A percentile compares a stretch with the other conserved stretches of the same genome.
phyloP scores from a whole-genome alignment of 2,797 vertebrate genomes.

The Parauchenoglanis ngamensis region DNA sequence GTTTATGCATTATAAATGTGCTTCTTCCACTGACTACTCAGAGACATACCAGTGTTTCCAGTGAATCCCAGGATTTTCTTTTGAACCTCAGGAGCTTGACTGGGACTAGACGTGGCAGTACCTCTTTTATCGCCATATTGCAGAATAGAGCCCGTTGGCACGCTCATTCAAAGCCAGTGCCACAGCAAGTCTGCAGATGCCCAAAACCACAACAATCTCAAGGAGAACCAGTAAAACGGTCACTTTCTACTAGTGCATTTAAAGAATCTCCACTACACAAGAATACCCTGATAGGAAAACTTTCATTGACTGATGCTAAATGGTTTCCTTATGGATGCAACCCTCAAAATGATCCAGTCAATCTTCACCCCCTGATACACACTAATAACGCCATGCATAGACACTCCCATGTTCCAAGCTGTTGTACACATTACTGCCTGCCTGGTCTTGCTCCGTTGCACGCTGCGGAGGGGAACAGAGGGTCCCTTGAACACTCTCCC shows the following conservation, averaged over 20 bases:
- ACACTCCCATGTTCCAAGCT: conserved; percentile 48
- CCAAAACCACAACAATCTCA: conserved; percentile 43
- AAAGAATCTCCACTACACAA: neutral
- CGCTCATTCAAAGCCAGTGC: conserved; percentile 36
- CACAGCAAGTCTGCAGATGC: conserved; percentile 48
- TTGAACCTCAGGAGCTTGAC: conserved; percentile 25
- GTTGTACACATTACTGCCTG: conserved; percentile 56
- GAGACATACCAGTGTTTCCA: conserved; percentile 66
- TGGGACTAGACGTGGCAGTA: conserved; percentile 61
- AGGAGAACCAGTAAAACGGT: conserved; percentile 19
- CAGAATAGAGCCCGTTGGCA: conserved; percentile 57
- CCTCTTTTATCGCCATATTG: conserved; percentile 65
- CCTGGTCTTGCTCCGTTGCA: conserved; percentile 63
- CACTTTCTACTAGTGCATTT: neutral
- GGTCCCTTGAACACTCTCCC: neutral
- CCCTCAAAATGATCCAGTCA: neutral
- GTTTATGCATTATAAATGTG: conserved; percentile 26
- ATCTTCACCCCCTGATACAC: conserved; percentile 47
- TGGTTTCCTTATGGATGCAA: neutral
- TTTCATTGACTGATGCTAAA: conserved; percentile 1
- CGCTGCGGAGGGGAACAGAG: conserved; percentile 50
- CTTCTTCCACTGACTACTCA: conserved; percentile 55
- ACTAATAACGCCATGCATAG: conserved; percentile 48
- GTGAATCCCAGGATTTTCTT: conserved; percentile 47
- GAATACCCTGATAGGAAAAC: neutral